Evolutionary conservation across 2,888 invertebrate species (phyloP).

Genomic region (Uloborus plumipes): DNA sequence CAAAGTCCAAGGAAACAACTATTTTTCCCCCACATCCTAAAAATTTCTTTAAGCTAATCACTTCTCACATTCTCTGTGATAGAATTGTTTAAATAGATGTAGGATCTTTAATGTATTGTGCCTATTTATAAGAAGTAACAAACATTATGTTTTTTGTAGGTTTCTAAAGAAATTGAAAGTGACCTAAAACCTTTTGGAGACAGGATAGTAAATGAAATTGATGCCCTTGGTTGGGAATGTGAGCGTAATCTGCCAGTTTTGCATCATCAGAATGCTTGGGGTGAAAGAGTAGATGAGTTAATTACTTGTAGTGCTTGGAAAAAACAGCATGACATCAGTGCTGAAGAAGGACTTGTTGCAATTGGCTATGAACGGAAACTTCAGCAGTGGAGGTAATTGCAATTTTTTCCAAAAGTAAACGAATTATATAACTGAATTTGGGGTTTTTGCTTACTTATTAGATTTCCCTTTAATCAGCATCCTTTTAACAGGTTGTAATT

Average conservation of each 20-base stretch:
- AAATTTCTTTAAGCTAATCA: no score
- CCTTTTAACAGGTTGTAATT: no score
- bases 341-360: conserved; percentile 75
- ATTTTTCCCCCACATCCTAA: no score
- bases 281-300: conserved; percentile 73
- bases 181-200: conserved; percentile 74
- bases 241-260: conserved; percentile 74
- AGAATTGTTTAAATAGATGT: no score
- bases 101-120: background rate
- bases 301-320: conserved; percentile 75
- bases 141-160: conserved; percentile 64
- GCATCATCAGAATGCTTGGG: conserved; percentile 74
- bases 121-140: background rate
- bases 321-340: conserved; percentile 73
- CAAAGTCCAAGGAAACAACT: no score
- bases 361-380: conserved; percentile 72
- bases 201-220: conserved; percentile 73
- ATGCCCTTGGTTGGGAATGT: conserved; percentile 72
- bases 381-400: conserved; percentile 69
- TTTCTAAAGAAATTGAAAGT: conserved; percentile 69
- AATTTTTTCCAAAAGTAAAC: background rate
- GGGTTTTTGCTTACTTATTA: no score
- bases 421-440: no score
- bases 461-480: no score
- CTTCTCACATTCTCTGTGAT: no score